phyloP scores from a whole-genome alignment of 2,888 invertebrate species.

The Saturnia japonica region DNA sequence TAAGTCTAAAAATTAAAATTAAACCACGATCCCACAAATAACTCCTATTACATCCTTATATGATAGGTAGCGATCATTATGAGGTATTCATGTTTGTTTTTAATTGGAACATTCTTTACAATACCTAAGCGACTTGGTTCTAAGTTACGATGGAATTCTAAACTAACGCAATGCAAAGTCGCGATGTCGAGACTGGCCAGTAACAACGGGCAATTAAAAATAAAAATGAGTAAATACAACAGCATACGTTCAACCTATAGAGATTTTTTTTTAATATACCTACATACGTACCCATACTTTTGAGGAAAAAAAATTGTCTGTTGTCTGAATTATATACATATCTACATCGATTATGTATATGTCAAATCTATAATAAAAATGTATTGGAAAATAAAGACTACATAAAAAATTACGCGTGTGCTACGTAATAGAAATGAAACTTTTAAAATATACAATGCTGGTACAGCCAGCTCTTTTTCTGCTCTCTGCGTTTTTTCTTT shows the following conservation, averaged over 20 bases:
- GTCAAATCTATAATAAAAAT: no score
- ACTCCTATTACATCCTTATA: no score
- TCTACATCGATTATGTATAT: no score
- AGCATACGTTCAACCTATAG: neutral
- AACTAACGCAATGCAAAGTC: neutral
- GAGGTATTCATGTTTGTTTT: neutral
- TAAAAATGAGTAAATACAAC: conserved; percentile 10
- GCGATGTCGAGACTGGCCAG: neutral
- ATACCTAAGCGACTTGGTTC: neutral
- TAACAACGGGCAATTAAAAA: conserved; percentile 12
- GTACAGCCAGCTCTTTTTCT: no score
- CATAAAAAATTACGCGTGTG: no score
- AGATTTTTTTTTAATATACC: neutral
- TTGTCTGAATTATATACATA: no score
- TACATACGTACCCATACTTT: neutral
- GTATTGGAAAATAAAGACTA: no score
- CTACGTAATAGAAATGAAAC: no score
- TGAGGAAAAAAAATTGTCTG: neutral
- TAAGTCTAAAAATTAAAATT: no score
- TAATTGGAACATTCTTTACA: neutral
- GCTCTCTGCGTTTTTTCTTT: no score
- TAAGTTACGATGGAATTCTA: conserved; percentile 1
- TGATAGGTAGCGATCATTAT: neutral
- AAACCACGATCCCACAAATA: no score
- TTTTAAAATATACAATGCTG: no score